Evolutionary conservation across 2,113 vertebrate genomes (phyloP).

Genomic region (Chloropsis hardwickii): DNA sequence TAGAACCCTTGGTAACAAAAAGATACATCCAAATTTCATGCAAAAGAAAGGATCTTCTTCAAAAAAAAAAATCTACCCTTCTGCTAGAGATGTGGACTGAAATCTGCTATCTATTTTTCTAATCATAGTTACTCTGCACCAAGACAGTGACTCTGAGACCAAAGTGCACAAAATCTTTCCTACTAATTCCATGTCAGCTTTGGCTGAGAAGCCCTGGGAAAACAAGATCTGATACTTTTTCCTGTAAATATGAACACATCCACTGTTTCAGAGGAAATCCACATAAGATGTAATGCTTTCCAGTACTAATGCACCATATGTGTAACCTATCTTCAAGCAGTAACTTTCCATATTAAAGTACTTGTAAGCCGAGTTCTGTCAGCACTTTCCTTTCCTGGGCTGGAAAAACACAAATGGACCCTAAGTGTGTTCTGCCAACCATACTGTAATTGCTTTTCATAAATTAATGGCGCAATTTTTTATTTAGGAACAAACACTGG

Average conservation of each 20-base stretch:
- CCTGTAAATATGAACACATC: not conserved
- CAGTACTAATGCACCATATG: accelerated
- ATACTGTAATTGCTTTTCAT: accelerated
- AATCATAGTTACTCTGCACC: not conserved
- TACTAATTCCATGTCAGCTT: not conserved
- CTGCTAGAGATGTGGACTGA: not conserved
- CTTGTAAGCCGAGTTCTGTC: not conserved
- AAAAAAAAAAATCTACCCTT: not conserved
- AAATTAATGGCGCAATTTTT: not conserved
- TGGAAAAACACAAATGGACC: not conserved
- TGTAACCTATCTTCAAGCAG: not conserved
- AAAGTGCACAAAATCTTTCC: not conserved
- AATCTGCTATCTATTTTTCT: not conserved
- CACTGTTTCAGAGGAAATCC: not conserved
- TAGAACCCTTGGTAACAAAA: not conserved
- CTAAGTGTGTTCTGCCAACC: not conserved
- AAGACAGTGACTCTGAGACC: not conserved
- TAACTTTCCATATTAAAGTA: not conserved
- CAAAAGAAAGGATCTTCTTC: accelerated
- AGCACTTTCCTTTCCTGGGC: not conserved
- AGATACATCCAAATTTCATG: not conserved
- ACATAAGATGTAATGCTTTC: not conserved
- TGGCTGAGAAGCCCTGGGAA: not conserved
- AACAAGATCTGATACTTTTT: not conserved
- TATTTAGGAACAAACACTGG: not conserved